Conservation (phyloP, 2,113 vertebrate species). For the Neoarius graeffei region DNA sequence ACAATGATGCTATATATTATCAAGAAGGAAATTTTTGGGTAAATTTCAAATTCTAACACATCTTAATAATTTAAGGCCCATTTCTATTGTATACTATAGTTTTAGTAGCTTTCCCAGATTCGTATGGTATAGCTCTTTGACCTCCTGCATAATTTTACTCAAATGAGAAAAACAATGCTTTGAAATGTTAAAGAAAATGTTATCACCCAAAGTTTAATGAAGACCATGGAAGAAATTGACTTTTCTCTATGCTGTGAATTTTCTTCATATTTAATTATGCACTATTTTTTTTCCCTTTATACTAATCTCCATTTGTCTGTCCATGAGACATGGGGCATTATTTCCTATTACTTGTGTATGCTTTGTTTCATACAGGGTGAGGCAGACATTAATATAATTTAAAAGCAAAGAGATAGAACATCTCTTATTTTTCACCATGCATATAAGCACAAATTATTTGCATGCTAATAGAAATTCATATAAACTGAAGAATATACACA, state of each 20-base stretch:
- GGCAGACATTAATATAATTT: slow-evolving; percentile 7
- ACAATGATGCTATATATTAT: neutral
- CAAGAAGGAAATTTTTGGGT: no score
- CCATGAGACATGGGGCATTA: neutral
- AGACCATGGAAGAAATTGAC: neutral
- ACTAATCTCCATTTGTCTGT: slow-evolving; percentile 8
- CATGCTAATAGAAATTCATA: slow-evolving; percentile 12
- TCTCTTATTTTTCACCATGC: slow-evolving; percentile 4
- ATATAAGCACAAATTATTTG: slow-evolving; percentile 17
- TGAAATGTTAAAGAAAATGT: neutral
- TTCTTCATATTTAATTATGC: neutral
- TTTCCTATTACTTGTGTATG: neutral
- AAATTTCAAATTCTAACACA: neutral
- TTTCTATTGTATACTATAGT: neutral
- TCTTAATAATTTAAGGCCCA: neutral
- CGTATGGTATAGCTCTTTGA: neutral
- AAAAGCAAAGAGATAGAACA: neutral
- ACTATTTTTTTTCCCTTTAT: no score
- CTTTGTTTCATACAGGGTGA: neutral
- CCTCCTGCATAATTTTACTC: neutral
- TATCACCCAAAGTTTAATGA: neutral
- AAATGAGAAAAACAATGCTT: neutral
- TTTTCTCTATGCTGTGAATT: neutral
- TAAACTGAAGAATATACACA: slow-evolving; percentile 11
- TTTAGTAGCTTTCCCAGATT: neutral